A percentile compares a stretch with the other conserved stretches of the same genome.
Evolutionary conservation across 2,888 invertebrate species (phyloP).

Genomic region (Syrista parreyssii): DNA sequence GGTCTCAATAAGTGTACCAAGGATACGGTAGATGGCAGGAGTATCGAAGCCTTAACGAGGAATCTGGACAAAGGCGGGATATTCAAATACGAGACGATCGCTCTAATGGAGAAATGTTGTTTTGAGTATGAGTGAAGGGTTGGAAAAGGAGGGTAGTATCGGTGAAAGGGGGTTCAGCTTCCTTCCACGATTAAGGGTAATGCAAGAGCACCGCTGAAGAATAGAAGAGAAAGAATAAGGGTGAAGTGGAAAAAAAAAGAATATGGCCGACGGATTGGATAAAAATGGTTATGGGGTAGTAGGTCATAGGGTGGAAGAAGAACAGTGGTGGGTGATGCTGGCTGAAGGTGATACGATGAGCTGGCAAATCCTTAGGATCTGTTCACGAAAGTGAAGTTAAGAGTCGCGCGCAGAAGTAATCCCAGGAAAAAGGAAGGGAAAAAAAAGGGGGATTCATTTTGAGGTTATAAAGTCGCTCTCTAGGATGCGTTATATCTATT

Average conservation of each 20-base stretch:
- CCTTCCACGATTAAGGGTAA: not conserved
- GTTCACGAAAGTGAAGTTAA: not conserved
- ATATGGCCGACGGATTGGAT: not conserved
- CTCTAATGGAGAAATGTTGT: slow-evolving; percentile 30
- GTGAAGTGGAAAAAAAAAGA: slow-evolving; percentile 13
- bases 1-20: not conserved
- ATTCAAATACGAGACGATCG: slow-evolving; percentile 21
- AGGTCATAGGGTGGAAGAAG: not conserved
- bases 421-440: not conserved
- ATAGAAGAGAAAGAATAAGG: slow-evolving; percentile 16
- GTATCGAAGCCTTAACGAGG: slow-evolving; percentile 10
- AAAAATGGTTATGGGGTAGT: not conserved
- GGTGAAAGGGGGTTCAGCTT: not conserved
- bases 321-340: not conserved
- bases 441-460: not conserved
- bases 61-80: slow-evolving; percentile 16
- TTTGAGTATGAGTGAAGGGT: slow-evolving; percentile 1
- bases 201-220: not conserved
- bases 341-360: not conserved
- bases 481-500: not conserved
- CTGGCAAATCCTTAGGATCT: not conserved
- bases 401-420: not conserved
- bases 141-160: not conserved
- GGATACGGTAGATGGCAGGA: not conserved
- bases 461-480: not conserved